Percentiles rank a stretch among this genome's conserved stretches.
phyloP scores from a whole-genome alignment of 2,888 invertebrate species.

The Athalia cordata region DNA sequence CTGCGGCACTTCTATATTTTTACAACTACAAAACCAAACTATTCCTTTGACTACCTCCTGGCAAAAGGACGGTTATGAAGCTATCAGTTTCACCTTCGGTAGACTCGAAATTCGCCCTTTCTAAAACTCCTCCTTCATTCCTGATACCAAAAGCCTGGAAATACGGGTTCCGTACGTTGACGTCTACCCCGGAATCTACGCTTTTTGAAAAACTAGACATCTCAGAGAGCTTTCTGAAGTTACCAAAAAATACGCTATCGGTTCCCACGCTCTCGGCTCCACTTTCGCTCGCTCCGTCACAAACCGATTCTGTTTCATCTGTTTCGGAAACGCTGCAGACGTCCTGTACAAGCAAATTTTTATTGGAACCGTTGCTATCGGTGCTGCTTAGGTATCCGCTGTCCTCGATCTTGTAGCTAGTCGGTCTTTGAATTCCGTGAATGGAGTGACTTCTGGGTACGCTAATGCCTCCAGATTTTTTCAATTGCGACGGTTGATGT shows the following conservation, averaged over 20 bases:
- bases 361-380: slow-evolving; percentile 78
- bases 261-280: slow-evolving; percentile 92
- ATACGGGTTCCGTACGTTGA: slow-evolving; percentile 54
- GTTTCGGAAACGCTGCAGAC: slow-evolving; percentile 82
- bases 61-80: slow-evolving; percentile 73
- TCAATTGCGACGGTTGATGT: neutral
- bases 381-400: slow-evolving; percentile 92
- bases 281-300: slow-evolving; percentile 89
- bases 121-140: slow-evolving; percentile 54
- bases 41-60: slow-evolving; percentile 54
- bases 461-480: neutral
- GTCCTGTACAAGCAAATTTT: slow-evolving; percentile 61
- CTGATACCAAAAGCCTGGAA: slow-evolving; percentile 52
- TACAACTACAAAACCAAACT: slow-evolving; percentile 50
- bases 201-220: slow-evolving; percentile 61
- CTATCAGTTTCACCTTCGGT: slow-evolving; percentile 75
- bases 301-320: slow-evolving; percentile 87
- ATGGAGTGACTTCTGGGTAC: slow-evolving; percentile 1
- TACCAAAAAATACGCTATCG: slow-evolving; percentile 90
- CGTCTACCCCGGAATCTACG: slow-evolving; percentile 63
- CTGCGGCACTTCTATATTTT: neutral
- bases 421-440: slow-evolving; percentile 28
- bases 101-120: slow-evolving; percentile 63
- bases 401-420: slow-evolving; percentile 74
- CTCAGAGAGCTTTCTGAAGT: slow-evolving; percentile 76